Base-by-base conservation (phyloP, 2,888 invertebrate species). In the Aethes cnicana region DNA sequence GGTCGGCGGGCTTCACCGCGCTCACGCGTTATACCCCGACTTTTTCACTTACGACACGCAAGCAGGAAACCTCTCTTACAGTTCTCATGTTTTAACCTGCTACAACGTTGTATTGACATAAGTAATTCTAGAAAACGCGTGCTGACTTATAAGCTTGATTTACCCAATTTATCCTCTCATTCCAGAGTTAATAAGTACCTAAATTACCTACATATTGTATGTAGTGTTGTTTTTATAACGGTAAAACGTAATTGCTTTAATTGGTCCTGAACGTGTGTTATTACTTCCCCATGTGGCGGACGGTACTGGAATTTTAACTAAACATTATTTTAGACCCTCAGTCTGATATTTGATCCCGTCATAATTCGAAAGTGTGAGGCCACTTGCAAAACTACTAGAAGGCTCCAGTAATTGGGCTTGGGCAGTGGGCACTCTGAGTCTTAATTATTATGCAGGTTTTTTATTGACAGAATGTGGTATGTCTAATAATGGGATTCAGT, bases 1-100 rank as follows among this genome's bases (percentile, higher is more conserved):
- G 79, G 77, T 77, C 62, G 55, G 58, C 62, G 59, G 78, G 77
- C 78, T 83, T 83, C 78, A 75, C 72, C 66, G 67, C 66, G 68
- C 70, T 68, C 62, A 64, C 59, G 61, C 68, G 66, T 63, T 72
- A 69, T 70, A 72, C 70, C 63, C 69, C 68, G 70, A 69, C 62
- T 70, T 72, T 71, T 77, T 66, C 72, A 71, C 68, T 70, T 70
- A 62, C 62, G 21, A 8, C 23, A 23, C 44, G 23, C n/a, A n/a
- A n/a, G 23, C 41, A 42, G 14, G 41, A 25, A 11, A 33, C 25
- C 12, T n/a, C 9, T 23, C n/a, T n/a, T n/a, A n/a, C n/a, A n/a
- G n/a, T n/a, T n/a, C n/a, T n/a, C n/a, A n/a, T n/a, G n/a, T n/a
- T n/a, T n/a, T n/a, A n/a, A n/a, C n/a, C n/a, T n/a, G n/a, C n/a